A percentile compares a stretch with the other conserved stretches of the same genome.
phyloP scores from a whole-genome alignment of 1,140 invertebrate species.

The Leptinotarsa texana region DNA sequence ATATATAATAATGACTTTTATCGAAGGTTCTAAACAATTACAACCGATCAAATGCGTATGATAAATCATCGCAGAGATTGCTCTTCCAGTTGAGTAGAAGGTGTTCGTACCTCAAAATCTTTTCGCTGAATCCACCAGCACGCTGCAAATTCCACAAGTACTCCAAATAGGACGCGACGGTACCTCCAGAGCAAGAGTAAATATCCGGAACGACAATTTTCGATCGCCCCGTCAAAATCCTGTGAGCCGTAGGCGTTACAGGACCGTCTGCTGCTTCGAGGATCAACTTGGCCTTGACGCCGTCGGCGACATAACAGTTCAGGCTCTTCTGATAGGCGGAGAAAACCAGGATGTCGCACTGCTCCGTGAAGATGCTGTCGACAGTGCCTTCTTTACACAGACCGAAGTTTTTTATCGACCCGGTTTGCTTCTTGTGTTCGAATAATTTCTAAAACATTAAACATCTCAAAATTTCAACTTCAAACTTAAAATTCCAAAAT shows the following conservation, averaged over 20 bases:
- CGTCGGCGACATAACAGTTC: slow-evolving; percentile 73
- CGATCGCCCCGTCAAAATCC: slow-evolving; percentile 69
- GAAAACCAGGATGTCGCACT: slow-evolving; percentile 86
- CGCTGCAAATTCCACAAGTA: slow-evolving; percentile 69
- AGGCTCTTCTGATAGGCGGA: slow-evolving; percentile 85
- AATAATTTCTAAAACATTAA: slow-evolving; percentile 56
- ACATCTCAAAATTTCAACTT: too few relatives aligned
- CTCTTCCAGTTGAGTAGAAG: too few relatives aligned
- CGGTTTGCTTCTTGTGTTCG: slow-evolving; percentile 62
- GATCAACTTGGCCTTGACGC: slow-evolving; percentile 62
- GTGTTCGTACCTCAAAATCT: slow-evolving; percentile 56
- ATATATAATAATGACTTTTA: too few relatives aligned
- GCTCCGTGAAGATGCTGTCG: slow-evolving; percentile 70
- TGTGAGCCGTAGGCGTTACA: slow-evolving; percentile 80
- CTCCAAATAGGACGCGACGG: slow-evolving; percentile 91
- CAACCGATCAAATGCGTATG: too few relatives aligned
- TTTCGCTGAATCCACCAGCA: slow-evolving; percentile 12
- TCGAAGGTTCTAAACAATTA: too few relatives aligned
- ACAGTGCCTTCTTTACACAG: slow-evolving; percentile 66
- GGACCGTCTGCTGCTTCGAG: slow-evolving; percentile 88
- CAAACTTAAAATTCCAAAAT: too few relatives aligned
- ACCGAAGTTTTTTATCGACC: slow-evolving; percentile 76
- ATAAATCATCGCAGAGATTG: too few relatives aligned
- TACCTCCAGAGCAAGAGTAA: slow-evolving; percentile 83
- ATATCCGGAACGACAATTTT: slow-evolving; percentile 85